Conservation (phyloP, 2,113 vertebrate genomes). For the Opisthocomus hoazin region DNA sequence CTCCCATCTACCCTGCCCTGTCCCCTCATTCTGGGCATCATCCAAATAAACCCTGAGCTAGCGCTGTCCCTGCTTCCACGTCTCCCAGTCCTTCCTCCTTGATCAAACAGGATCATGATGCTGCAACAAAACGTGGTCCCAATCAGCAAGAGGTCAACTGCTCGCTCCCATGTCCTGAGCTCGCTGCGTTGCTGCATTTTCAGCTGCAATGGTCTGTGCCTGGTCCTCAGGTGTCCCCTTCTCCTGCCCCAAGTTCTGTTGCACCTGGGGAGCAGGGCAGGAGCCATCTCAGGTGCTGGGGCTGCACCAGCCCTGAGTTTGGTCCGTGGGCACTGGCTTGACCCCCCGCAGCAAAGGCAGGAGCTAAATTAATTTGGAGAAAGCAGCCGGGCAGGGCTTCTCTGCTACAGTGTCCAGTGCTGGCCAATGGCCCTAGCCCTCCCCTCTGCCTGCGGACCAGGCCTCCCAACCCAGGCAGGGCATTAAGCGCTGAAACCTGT, state of each 20-base stretch:
- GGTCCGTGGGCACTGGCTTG: background rate
- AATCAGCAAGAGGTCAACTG: background rate
- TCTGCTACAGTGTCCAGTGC: background rate
- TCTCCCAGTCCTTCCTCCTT: background rate
- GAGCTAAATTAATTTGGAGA: background rate
- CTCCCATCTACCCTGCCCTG: background rate
- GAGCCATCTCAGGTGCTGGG: background rate
- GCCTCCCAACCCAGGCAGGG: too few relatives aligned
- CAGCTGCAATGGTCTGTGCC: background rate
- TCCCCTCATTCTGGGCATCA: background rate
- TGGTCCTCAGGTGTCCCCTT: background rate
- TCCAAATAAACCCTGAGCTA: background rate
- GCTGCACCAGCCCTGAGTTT: background rate
- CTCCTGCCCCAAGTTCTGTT: background rate
- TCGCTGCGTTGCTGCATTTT: background rate
- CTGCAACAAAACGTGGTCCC: background rate
- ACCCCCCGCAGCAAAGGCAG: background rate
- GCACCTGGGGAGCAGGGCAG: background rate
- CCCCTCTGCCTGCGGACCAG: accelerated
- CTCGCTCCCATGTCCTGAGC: background rate
- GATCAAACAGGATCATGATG: background rate
- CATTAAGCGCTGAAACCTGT: background rate
- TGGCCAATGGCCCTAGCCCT: background rate
- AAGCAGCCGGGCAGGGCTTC: background rate
- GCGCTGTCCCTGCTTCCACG: background rate